phyloP scores from a whole-genome alignment of 2,797 vertebrate genomes.

The Dendrocincla tyrannina region DNA sequence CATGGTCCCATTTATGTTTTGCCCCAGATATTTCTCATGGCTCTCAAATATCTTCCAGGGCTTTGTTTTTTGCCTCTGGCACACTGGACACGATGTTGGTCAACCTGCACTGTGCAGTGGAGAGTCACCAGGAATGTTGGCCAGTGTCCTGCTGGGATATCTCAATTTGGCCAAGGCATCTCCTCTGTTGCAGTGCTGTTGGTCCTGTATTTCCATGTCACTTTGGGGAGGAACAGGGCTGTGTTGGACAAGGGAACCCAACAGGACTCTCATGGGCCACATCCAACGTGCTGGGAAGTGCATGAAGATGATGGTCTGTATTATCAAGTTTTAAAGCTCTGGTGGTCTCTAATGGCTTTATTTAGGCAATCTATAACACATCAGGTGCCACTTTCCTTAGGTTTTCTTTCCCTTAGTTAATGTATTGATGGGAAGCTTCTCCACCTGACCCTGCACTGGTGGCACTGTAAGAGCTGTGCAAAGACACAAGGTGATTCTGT shows the following conservation, averaged over 20 bases:
- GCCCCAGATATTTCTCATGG: neutral
- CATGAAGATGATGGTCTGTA: neutral
- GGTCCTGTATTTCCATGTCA: neutral
- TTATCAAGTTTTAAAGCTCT: neutral
- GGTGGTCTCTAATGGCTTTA: neutral
- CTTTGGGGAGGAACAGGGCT: fast-evolving
- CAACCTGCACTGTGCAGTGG: neutral
- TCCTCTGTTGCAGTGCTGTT: neutral
- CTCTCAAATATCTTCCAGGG: neutral
- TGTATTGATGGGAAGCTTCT: neutral
- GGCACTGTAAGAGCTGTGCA: neutral
- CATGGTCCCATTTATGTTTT: neutral
- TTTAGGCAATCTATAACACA: neutral
- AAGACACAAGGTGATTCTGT: neutral
- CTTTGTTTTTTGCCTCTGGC: neutral
- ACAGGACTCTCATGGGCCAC: neutral
- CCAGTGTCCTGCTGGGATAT: neutral
- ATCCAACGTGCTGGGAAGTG: fast-evolving
- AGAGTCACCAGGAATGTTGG: neutral
- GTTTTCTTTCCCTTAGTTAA: neutral
- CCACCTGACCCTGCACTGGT: neutral
- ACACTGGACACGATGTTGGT: neutral
- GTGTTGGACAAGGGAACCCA: neutral
- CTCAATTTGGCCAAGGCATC: neutral
- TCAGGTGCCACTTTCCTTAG: neutral